Evolutionary conservation across 2,888 invertebrate species (phyloP), one percentile per base, ranked within the genome.

Genomic region (Heliconius sara): DNA sequence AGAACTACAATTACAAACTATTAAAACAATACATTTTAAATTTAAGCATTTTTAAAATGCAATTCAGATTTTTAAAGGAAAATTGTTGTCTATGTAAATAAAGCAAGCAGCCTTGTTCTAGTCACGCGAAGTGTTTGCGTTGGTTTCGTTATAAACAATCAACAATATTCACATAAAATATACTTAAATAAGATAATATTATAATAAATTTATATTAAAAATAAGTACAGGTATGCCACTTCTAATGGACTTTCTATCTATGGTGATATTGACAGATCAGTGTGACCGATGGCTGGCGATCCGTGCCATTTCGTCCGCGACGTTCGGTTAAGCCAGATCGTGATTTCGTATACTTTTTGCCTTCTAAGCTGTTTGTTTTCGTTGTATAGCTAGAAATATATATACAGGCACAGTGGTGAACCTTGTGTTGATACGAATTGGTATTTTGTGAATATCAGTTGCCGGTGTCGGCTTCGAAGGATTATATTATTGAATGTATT

Each of bases 241-340:
- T 75, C 75, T 75, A 75, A 75, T 43, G 30, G 0, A 65, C 9
- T 6, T 12, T 30, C 47, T 65, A 22, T 75, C 75, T 75, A 27
- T 65, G 75, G 43, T 25, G 30, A 71, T 83, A 84, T 83, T 83
- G 84, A 83, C 80, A 81, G 84, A 82, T 81, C 79, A 80, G 72
- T 82, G 79, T 82, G 82, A 81, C 80, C 86, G 87, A 86, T 87
- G 87, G 88, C 87, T 90, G 88, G 87, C 89, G 88, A 91, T 90
- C 89, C 89, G 89, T 88, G 87, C 86, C 88, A 92, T 90, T 91
- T 88, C 81, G 88, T 84, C 80, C 83, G 89, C 88, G 82, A 79
- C 83, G 83, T 77, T 80, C 84, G 84, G 81, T 75, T 79, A 81
- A 81, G 81, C 82, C 52, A 77, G 82, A 80, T 82, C 77, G 81